These are phyloP conservation scores for Hemaris fuciformis DNA, from an alignment of 2,888 invertebrate genomes.

Conservation along the genomic window DNA sequence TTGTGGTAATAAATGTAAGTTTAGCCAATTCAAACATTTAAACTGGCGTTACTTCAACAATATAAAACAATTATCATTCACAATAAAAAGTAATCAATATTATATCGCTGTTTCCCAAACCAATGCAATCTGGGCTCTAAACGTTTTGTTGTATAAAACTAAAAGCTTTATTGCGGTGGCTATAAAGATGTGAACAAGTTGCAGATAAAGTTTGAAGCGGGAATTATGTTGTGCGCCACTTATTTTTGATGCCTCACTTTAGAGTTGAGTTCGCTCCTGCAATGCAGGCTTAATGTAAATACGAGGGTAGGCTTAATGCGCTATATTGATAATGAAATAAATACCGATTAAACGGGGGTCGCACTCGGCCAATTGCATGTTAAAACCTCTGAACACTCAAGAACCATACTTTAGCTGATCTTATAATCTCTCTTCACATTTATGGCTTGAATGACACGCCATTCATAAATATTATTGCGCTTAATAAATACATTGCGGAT, in stretches of 20 bases:
- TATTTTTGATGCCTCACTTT: not conserved
- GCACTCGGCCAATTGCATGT: not conserved
- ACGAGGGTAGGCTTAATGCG: not conserved
- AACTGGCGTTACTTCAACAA: too few species aligned
- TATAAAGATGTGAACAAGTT: slow-evolving; percentile 9
- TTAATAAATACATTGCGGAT: not conserved
- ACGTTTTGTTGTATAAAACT: not conserved
- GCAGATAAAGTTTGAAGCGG: not conserved
- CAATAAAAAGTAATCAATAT: too few species aligned
- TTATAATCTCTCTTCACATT: not conserved
- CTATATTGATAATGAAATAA: slow-evolving; percentile 9
- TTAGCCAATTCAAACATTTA: too few species aligned
- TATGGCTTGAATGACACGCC: not conserved
- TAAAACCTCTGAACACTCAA: not conserved
- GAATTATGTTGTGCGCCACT: not conserved
- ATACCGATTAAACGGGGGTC: not conserved
- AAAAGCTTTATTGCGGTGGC: not conserved
- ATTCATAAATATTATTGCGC: not conserved
- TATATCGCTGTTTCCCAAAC: too few species aligned
- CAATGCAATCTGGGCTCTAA: too few species aligned
- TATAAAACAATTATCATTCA: too few species aligned
- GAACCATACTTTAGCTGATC: not conserved
- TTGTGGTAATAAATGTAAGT: too few species aligned
- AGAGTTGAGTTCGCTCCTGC: not conserved
- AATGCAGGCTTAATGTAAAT: slow-evolving; percentile 7